phyloP scores from a whole-genome alignment of 2,888 invertebrate genomes.

The Sinohyriopsis cumingii region DNA sequence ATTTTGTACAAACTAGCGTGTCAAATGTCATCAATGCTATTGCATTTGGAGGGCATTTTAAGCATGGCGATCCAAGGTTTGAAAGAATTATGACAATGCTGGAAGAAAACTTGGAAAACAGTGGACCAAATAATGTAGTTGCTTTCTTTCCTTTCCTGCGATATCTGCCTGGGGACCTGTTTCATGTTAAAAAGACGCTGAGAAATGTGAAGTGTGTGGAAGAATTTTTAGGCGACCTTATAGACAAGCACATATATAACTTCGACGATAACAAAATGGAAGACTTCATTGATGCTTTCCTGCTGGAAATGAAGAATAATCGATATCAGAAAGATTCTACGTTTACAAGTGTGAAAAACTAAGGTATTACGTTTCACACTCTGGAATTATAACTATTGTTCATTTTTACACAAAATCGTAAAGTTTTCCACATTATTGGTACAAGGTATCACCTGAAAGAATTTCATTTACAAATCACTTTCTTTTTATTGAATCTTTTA shows the following conservation, averaged over 20 bases:
- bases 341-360: no score
- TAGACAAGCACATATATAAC: slow-evolving; percentile 3
- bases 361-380: no score
- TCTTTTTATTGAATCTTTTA: no score
- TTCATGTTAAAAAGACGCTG: slow-evolving; percentile 5
- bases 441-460: no score
- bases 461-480: no score
- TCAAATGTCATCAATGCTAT: slow-evolving; percentile 26
- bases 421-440: no score
- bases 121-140: no score
- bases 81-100: slow-evolving; percentile 4
- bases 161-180: slow-evolving; percentile 4
- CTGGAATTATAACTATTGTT: no score
- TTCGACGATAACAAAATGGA: slow-evolving; percentile 2
- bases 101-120: slow-evolving; percentile 6
- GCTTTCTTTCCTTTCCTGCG: background rate
- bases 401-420: no score
- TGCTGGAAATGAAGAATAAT: slow-evolving; percentile 13
- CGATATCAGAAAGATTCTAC: no score
- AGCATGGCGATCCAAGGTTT: slow-evolving; percentile 16
- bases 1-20: slow-evolving; percentile 7
- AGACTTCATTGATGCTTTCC: slow-evolving; percentile 29
- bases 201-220: slow-evolving; percentile 2
- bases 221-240: background rate
- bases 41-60: slow-evolving; percentile 16